Conservation (phyloP, 2,797 vertebrate species). For the Oreochromis grahami region DNA sequence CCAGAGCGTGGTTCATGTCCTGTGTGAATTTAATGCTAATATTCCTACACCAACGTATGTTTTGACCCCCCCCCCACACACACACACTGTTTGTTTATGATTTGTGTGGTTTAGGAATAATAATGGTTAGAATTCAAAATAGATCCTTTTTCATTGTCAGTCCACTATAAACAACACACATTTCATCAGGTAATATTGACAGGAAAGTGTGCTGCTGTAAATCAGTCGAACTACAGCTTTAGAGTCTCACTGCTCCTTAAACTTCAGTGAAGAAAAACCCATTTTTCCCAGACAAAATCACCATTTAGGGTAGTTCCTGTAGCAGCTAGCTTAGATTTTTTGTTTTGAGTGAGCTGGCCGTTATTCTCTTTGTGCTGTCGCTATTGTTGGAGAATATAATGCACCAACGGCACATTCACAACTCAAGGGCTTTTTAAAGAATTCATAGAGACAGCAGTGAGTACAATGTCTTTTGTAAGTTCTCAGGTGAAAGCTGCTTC, state of each 20-base stretch:
- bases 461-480: background rate
- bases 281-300: background rate
- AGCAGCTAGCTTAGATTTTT: background rate
- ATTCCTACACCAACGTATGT: background rate
- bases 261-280: background rate
- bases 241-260: background rate
- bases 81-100: background rate
- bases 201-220: background rate
- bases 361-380: background rate
- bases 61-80: background rate
- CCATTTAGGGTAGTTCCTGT: background rate
- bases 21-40: background rate
- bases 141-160: background rate
- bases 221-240: background rate
- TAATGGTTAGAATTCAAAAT: background rate
- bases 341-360: background rate
- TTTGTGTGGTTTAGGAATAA: background rate
- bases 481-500: background rate
- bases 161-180: background rate
- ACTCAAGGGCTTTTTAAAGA: background rate
- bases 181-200: background rate
- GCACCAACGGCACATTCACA: background rate
- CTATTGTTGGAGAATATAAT: background rate
- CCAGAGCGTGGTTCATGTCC: background rate
- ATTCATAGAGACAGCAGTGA: background rate